phyloP scores from a whole-genome alignment of 2,888 invertebrate genomes.

The Agonopterix arenella region DNA sequence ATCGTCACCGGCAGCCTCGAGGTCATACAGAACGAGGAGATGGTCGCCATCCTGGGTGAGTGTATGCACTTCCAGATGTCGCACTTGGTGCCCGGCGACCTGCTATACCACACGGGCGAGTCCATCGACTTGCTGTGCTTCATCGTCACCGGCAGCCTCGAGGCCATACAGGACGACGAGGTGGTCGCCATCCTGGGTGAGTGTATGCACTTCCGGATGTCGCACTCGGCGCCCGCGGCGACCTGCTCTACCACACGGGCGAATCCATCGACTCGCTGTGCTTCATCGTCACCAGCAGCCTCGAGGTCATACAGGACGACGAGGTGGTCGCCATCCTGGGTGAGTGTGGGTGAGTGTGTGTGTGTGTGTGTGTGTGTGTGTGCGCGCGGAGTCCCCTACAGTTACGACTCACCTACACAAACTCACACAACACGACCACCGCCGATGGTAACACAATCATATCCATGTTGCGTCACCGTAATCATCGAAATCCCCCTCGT shows the following conservation, averaged over 20 bases:
- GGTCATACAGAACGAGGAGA: constrained; percentile 99
- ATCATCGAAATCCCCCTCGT: too few relatives aligned
- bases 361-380: too few relatives aligned
- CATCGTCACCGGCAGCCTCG: constrained; percentile 98
- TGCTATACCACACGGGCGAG: constrained; percentile 99
- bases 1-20: constrained; percentile 99
- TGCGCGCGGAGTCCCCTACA: too few relatives aligned
- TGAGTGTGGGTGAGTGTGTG: constrained; percentile 28
- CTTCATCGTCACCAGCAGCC: constrained; percentile 98
- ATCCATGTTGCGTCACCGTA: too few relatives aligned
- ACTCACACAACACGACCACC: too few relatives aligned
- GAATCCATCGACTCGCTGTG: constrained; percentile 99
- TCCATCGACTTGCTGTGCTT: constrained; percentile 99
- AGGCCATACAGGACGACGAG: constrained; percentile 99
- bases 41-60: constrained; percentile 98
- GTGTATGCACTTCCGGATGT: constrained; percentile 99
- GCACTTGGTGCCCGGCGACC: constrained; percentile 98
- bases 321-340: constrained; percentile 99
- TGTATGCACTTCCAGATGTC: constrained; percentile 99
- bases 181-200: constrained; percentile 98
- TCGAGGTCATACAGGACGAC: constrained; percentile 99
- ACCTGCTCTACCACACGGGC: constrained; percentile 98
- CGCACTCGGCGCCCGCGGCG: constrained; percentile 98
- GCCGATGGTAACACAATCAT: too few relatives aligned
- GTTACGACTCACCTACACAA: too few relatives aligned